phyloP scores from a whole-genome alignment of 2,113 vertebrate genomes.

The Myocastor coypus region DNA sequence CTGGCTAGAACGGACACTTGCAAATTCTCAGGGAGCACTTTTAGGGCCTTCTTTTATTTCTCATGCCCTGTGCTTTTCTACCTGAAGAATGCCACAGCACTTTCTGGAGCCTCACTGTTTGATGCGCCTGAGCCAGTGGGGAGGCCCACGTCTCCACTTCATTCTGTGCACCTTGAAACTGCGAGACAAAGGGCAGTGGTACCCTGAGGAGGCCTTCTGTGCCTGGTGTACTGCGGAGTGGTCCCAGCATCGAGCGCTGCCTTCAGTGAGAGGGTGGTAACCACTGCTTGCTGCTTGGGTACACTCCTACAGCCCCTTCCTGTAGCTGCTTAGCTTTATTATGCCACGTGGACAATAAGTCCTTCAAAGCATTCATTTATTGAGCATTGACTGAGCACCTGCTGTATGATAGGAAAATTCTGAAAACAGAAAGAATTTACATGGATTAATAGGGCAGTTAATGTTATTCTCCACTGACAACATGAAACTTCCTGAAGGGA shows the following conservation, averaged over 20 bases:
- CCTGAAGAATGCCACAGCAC: not conserved
- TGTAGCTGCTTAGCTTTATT: not conserved
- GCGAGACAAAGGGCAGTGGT: not conserved
- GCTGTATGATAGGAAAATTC: not conserved
- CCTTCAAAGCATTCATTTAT: not conserved
- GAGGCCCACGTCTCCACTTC: not conserved
- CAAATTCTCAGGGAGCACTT: not conserved
- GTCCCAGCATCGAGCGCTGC: not conserved
- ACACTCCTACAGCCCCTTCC: not conserved
- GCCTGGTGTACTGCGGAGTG: not conserved
- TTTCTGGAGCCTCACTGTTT: not conserved
- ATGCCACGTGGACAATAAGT: not conserved
- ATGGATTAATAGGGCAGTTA: not conserved
- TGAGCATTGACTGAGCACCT: not conserved
- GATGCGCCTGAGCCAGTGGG: not conserved
- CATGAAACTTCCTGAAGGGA: not conserved
- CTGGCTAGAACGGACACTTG: not conserved
- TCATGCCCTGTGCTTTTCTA: not conserved
- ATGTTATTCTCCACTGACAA: not conserved
- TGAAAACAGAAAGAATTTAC: not conserved
- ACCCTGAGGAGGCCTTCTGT: not conserved
- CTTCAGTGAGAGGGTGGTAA: accelerated
- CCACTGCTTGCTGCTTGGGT: not conserved
- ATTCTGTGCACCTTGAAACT: not conserved
- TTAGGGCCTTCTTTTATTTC: not conserved